These are phyloP conservation scores for Acleris holmiana DNA, from an alignment of 2,888 invertebrate genomes.

Conservation along the genomic window DNA sequence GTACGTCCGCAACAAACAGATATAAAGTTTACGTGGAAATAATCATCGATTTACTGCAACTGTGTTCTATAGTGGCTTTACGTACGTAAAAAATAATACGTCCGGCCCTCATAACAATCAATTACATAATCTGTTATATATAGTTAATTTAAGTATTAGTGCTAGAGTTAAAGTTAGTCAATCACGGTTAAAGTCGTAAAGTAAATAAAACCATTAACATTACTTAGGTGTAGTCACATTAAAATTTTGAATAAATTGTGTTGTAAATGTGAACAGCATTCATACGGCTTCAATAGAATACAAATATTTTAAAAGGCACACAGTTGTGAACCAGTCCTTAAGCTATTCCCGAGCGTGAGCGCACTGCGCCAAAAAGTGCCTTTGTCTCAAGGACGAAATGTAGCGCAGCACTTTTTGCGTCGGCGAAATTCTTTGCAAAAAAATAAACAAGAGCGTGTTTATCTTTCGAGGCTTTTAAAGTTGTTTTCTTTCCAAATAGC, in stretches of 20 bases:
- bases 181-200: too few relatives aligned
- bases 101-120: too few relatives aligned
- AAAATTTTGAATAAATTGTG: neutral
- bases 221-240: neutral
- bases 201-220: too few relatives aligned
- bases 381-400: conserved; percentile 34
- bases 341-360: conserved; percentile 9
- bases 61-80: too few relatives aligned
- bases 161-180: too few relatives aligned
- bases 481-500: conserved; percentile 23
- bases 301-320: neutral
- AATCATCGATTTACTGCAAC: too few relatives aligned
- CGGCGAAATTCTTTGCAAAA: conserved; percentile 25
- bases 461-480: conserved; percentile 35
- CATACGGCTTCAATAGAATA: neutral
- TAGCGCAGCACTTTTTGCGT: conserved; percentile 19
- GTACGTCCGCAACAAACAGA: conserved; percentile 53
- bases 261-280: neutral
- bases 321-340: conserved; percentile 6
- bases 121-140: too few relatives aligned
- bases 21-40: too few relatives aligned
- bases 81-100: too few relatives aligned
- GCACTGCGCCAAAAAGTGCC: conserved; percentile 29
- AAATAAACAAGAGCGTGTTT: conserved; percentile 32
- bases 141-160: too few relatives aligned